A percentile compares a stretch with the other conserved stretches of the same genome.
phyloP scores from a whole-genome alignment of 2,113 vertebrate species.

The Recurvirostra avosetta region DNA sequence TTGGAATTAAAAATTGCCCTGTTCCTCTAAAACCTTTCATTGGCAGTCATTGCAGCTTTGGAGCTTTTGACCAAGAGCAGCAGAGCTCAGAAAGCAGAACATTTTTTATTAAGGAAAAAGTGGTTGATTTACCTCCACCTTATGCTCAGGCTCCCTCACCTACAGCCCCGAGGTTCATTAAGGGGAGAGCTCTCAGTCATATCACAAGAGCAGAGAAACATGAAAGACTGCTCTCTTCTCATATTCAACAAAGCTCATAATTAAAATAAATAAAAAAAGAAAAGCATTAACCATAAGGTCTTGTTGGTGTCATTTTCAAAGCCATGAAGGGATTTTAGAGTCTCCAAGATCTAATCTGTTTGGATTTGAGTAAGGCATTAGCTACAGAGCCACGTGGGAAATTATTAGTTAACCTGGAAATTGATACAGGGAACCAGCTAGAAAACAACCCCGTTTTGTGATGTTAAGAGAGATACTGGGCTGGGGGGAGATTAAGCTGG shows the following conservation, averaged over 20 bases:
- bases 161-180: neutral
- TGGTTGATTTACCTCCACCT: neutral
- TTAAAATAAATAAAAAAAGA: neutral
- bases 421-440: neutral
- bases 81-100: neutral
- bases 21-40: neutral
- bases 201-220: neutral
- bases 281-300: neutral
- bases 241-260: neutral
- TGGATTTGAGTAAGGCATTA: neutral
- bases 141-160: neutral
- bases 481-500: neutral
- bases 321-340: neutral
- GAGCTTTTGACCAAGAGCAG: neutral
- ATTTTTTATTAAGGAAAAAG: neutral
- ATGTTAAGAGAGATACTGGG: neutral
- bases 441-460: neutral
- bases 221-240: neutral
- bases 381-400: neutral
- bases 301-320: neutral
- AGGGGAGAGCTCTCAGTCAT: neutral
- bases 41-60: neutral
- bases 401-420: neutral
- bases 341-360: neutral
- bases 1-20: neutral